Evolutionary conservation across 2,113 vertebrate species (phyloP).

Genomic region (Oreotrochilus melanogaster): DNA sequence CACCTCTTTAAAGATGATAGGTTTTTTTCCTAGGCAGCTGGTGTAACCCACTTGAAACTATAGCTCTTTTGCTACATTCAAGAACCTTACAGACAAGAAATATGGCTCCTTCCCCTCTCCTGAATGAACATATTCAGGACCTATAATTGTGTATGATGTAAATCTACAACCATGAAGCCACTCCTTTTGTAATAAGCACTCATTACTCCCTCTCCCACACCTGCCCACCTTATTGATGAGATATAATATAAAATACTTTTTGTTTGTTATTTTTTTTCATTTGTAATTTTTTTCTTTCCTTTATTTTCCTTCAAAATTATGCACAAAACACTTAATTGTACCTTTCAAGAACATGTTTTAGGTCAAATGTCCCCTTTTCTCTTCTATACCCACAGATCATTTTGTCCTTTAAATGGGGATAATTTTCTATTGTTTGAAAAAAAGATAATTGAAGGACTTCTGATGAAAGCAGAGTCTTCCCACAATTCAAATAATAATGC

Average conservation of each 20-base stretch:
- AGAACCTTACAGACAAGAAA: background rate
- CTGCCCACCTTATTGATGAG: background rate
- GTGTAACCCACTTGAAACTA: background rate
- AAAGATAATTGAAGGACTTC: conserved; percentile 10
- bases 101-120: background rate
- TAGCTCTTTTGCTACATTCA: background rate
- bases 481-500: conserved; percentile 20
- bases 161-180: background rate
- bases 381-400: background rate
- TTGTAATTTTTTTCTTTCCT: background rate
- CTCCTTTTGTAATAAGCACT: background rate
- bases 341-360: background rate
- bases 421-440: conserved; percentile 40
- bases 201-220: background rate
- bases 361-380: background rate
- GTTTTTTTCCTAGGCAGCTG: background rate
- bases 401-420: conserved; percentile 14
- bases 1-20: background rate
- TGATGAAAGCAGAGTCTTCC: conserved; percentile 7
- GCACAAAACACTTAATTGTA: background rate
- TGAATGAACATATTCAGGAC: background rate
- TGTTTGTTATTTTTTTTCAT: too few relatives aligned
- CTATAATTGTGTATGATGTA: background rate
- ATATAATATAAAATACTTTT: background rate
- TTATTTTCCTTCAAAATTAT: background rate